Evolutionary conservation across 2,888 invertebrate species (phyloP).

Genomic region (Cephalotes varians): DNA sequence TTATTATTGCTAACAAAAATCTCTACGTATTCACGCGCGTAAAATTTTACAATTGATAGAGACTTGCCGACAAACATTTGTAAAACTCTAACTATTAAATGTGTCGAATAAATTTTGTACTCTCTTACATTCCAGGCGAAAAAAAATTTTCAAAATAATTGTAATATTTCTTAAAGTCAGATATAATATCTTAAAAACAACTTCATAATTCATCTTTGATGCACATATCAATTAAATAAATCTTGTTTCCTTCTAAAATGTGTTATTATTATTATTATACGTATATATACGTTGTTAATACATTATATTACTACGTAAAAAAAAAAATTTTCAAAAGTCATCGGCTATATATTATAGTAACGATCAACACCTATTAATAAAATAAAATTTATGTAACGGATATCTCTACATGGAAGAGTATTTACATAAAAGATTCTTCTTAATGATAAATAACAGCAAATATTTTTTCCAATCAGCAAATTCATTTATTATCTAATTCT

Average conservation of each 20-base stretch:
- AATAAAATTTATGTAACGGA: neutral
- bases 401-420: neutral
- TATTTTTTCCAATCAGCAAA: neutral
- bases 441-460: neutral
- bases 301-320: neutral
- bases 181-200: neutral
- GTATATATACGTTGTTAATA: neutral
- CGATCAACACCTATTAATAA: neutral
- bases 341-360: neutral
- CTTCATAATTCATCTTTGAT: neutral
- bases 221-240: neutral
- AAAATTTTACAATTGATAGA: neutral
- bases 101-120: neutral
- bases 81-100: neutral
- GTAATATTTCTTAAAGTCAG: neutral
- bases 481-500: neutral
- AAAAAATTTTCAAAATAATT: neutral
- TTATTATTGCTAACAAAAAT: neutral
- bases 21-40: neutral
- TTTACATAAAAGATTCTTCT: neutral
- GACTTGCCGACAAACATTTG: neutral
- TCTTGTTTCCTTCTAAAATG: neutral
- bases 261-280: neutral
- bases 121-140: neutral
- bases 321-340: neutral